phyloP scores from a whole-genome alignment of 2,113 vertebrate species.

The Microcebus lehilahytsara region DNA sequence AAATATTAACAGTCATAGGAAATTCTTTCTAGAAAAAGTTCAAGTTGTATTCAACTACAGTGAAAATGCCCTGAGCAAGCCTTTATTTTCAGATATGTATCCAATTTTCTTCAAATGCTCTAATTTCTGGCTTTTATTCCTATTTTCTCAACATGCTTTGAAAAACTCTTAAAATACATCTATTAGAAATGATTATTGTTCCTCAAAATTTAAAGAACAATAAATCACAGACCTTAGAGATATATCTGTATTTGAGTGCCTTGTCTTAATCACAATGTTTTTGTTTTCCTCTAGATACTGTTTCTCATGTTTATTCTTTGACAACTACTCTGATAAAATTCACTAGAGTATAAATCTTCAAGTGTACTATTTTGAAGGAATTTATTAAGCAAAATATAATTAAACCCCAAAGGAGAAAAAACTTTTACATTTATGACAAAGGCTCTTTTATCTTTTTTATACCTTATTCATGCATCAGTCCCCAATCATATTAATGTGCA shows the following conservation, averaged over 20 bases:
- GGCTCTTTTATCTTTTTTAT: conserved; percentile 29
- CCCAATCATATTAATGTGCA: background rate
- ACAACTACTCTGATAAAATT: conserved; percentile 51
- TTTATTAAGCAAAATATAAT: conserved; percentile 64
- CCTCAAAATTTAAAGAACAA: conserved; percentile 42
- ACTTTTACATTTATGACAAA: conserved; percentile 19
- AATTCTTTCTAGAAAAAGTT: background rate
- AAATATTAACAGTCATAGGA: background rate
- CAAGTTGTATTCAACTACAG: background rate
- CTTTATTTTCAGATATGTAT: background rate
- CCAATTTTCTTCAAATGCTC: background rate
- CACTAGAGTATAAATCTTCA: conserved; percentile 49
- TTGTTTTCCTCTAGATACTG: conserved; percentile 1
- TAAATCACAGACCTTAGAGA: background rate
- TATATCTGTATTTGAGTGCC: background rate
- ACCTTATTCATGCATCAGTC: background rate
- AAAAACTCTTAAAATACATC: conserved; percentile 13
- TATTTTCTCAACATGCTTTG: background rate
- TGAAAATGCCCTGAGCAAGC: background rate
- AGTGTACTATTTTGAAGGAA: conserved; percentile 39
- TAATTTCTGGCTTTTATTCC: background rate
- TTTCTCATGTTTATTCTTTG: conserved; percentile 37
- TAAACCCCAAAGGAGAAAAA: conserved; percentile 53
- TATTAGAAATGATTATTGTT: background rate
- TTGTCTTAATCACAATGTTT: conserved; percentile 46